Base-by-base conservation (phyloP, 2,888 invertebrate genomes). In the Ernsta delagoae region DNA sequence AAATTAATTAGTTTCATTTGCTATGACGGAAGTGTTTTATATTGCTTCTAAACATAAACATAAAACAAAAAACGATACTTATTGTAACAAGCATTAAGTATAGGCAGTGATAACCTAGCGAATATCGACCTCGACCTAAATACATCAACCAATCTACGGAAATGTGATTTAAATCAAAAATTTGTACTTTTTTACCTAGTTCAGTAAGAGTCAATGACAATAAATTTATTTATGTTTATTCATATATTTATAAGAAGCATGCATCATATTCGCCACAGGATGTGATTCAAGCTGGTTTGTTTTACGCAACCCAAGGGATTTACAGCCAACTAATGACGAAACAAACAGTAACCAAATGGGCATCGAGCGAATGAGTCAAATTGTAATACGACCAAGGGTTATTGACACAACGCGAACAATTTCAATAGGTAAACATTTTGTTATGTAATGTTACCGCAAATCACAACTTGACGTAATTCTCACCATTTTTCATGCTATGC, bases 241-340 rank as follows among this genome's bases (percentile, higher is more conserved):
- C 31, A 31, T 31, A 31, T 31, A 31, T 31, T 31, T 31, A 31
- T 31, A 31, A 2, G 3, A 2, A 1, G 31, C 3, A 3, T 31
- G 31, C 31, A 3, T 2, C 31, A 31, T 31, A 31, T 2, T 31
- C 31, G 77, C 74, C 77, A 83, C 83, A 85, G 86, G 85, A 86
- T 85, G 74, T 87, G 85, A 87, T 78, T 86, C 83, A 85, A 82
- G 79, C 78, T 77, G 82, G 78, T 78, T 84, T 81, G 76, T 79
- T 84, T 86, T 84, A 85, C 82, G 84, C 85, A 81, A 79, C 73
- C 75, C 73, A 77, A 82, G 80, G 82, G 78, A 78, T 83, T 86
- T 84, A 73, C 64, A 64, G 65, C 70, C 61, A 74, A 70, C 62
- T 59, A 65, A 63, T 71, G 69, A 73, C 59, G 65, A 64, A 70